phyloP scores from a whole-genome alignment of 2,888 invertebrate genomes.

The Tortrix viridana region DNA sequence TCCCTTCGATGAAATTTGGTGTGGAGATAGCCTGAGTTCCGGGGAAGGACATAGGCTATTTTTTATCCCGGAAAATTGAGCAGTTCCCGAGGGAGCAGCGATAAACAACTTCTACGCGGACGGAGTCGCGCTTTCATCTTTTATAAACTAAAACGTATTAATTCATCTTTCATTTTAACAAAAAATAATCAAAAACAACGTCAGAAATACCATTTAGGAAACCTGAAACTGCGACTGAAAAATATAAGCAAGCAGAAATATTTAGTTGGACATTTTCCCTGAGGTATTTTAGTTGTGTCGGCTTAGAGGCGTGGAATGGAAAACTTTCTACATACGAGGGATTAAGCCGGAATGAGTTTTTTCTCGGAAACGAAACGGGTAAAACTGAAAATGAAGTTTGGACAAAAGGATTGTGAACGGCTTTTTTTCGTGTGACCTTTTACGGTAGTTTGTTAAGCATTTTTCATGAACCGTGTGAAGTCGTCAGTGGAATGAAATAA shows the following conservation, averaged over 20 bases:
- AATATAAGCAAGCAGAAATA: conserved; percentile 27
- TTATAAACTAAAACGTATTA: neutral
- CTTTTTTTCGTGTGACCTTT: conserved; percentile 24
- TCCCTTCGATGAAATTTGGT: too few relatives aligned
- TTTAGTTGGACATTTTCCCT: conserved; percentile 28
- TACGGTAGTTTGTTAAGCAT: conserved; percentile 17
- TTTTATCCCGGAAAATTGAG: too few relatives aligned
- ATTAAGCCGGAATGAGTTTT: conserved; percentile 68
- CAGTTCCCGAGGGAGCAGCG: too few relatives aligned
- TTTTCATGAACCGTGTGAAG: conserved; percentile 1
- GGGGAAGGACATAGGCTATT: too few relatives aligned
- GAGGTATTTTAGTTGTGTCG: conserved; percentile 33
- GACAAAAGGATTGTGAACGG: conserved; percentile 41
- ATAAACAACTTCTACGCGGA: too few relatives aligned
- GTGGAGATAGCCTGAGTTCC: too few relatives aligned
- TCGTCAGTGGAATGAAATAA: too few relatives aligned
- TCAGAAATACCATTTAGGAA: neutral
- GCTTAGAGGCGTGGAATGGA: conserved; percentile 47
- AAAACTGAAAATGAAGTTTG: conserved; percentile 40
- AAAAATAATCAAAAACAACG: neutral
- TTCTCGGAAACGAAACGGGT: conserved; percentile 46
- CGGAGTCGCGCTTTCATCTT: too few relatives aligned
- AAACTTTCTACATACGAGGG: conserved; percentile 60
- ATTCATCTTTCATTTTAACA: neutral
- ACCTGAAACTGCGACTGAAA: conserved; percentile 22